Evolutionary conservation across 2,888 invertebrate genomes (phyloP).

Genomic region (Campoplex capitator): DNA sequence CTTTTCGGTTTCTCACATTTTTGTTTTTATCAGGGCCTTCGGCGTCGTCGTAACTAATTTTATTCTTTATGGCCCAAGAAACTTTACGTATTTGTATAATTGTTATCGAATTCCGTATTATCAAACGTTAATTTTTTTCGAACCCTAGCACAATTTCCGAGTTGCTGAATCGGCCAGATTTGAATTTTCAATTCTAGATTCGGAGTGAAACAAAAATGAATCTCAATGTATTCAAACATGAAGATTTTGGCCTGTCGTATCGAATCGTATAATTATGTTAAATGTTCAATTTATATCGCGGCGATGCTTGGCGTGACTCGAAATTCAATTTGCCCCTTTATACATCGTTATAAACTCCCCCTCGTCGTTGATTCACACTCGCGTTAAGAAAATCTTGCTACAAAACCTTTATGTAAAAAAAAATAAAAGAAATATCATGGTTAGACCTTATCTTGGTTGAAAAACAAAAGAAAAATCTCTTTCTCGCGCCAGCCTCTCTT

Average conservation of each 20-base stretch:
- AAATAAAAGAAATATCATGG: background rate
- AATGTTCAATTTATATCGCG: background rate
- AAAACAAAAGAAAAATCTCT: constrained; percentile 11
- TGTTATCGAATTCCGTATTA: background rate
- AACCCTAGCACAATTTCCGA: background rate
- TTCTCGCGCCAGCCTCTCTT: constrained; percentile 10
- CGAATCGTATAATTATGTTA: background rate
- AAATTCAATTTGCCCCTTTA: background rate
- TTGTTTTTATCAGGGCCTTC: background rate
- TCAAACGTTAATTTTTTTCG: background rate
- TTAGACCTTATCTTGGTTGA: constrained; percentile 24
- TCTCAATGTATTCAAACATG: background rate
- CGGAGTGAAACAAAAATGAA: background rate
- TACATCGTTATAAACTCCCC: background rate
- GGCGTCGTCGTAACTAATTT: background rate
- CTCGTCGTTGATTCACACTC: background rate
- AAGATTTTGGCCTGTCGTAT: background rate
- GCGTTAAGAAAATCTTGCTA: background rate
- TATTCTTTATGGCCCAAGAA: background rate
- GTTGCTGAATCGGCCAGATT: too few species aligned
- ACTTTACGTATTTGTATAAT: background rate
- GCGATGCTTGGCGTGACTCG: background rate
- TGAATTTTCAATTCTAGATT: too few species aligned
- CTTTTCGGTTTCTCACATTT: background rate
- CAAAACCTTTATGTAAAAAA: background rate